Conservation (phyloP, 2,113 vertebrate genomes). For the Zeus faber region DNA sequence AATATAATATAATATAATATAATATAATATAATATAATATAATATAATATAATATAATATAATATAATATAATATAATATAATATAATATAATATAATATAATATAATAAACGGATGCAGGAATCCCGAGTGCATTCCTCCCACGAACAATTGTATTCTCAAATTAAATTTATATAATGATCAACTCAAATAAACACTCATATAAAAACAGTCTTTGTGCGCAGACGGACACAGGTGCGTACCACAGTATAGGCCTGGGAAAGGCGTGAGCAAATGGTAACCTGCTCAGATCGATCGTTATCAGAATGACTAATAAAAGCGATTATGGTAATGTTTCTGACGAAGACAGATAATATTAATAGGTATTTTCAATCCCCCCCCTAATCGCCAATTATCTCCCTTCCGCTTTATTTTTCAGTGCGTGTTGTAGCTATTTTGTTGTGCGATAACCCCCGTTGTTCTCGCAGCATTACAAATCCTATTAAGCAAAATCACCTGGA, state of each 20-base stretch:
- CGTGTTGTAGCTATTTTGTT: slow-evolving; percentile 43
- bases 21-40: not conserved
- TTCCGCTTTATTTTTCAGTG: slow-evolving; percentile 29
- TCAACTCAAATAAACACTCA: slow-evolving; percentile 22
- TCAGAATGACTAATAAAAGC: slow-evolving; percentile 58
- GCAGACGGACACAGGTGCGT: too few species aligned
- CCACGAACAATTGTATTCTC: slow-evolving; percentile 1
- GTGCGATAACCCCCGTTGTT: slow-evolving; percentile 36
- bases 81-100: too few species aligned
- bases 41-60: too few species aligned
- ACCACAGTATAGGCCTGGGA: too few species aligned
- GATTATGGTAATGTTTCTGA: slow-evolving; percentile 31
- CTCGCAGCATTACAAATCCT: slow-evolving; percentile 88
- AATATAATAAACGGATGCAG: too few species aligned
- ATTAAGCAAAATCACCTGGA: slow-evolving; percentile 93
- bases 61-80: too few species aligned
- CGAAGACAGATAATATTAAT: slow-evolving; percentile 45
- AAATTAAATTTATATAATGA: not conserved
- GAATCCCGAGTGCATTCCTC: too few species aligned
- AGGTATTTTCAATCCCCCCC: slow-evolving; percentile 51
- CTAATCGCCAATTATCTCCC: slow-evolving; percentile 55
- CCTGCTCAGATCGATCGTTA: too few species aligned
- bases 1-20: not conserved
- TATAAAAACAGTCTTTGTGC: too few species aligned
- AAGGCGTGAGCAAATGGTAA: too few species aligned